Conservation (phyloP, 2,888 invertebrate genomes). For the Sipunculus nudus region DNA sequence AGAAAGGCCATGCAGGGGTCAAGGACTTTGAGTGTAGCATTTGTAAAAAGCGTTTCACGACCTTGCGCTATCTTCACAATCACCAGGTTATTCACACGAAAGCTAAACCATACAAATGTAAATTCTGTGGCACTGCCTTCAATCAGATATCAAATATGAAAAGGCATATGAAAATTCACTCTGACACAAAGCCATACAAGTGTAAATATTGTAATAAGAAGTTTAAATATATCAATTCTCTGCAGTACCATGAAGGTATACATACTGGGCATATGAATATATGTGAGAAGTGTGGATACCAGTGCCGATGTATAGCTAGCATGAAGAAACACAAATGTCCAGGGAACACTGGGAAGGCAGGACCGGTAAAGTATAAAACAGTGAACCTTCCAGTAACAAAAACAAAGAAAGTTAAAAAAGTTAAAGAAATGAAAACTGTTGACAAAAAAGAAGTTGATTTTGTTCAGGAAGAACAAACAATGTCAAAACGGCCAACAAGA, state of each 20-base stretch:
- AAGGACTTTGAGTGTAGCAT: constrained; percentile 20
- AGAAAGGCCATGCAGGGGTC: constrained; percentile 27
- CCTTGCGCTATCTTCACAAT: constrained; percentile 22
- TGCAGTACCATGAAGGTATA: constrained; percentile 30
- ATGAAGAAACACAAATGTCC: constrained; percentile 21
- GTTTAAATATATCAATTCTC: constrained; percentile 36
- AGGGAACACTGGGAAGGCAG: no score
- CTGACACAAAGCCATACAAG: constrained; percentile 13
- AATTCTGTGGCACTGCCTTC: constrained; percentile 20
- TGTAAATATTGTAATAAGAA: constrained; percentile 19
- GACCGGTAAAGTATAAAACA: no score
- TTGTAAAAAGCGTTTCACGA: constrained; percentile 26
- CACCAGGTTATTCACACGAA: constrained; percentile 30
- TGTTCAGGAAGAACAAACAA: no score
- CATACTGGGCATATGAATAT: constrained; percentile 13
- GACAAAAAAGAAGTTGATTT: no score
- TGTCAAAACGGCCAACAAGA: no score
- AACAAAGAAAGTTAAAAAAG: no score
- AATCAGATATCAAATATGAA: constrained; percentile 32
- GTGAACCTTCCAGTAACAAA: no score
- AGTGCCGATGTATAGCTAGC: constrained; percentile 8
- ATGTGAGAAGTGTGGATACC: constrained; percentile 23
- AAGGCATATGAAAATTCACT: constrained; percentile 30
- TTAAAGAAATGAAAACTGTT: no score
- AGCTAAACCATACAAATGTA: constrained; percentile 24